These are phyloP conservation scores for Desmophyllum pertusum DNA, from an alignment of 92 coral and sea anemone species.

Conservation along the genomic window DNA sequence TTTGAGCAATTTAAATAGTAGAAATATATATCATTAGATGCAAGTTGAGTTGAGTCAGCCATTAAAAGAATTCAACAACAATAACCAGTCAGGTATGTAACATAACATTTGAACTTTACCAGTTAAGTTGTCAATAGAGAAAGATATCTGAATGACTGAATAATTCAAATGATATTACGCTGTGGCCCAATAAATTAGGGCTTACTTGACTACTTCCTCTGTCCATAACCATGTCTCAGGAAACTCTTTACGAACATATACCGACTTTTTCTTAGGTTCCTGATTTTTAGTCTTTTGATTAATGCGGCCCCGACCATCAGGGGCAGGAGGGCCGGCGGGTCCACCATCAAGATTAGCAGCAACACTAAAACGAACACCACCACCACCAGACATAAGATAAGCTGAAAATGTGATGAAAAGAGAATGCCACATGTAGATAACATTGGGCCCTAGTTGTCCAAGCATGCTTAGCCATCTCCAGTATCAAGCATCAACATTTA, in stretches of 20 bases:
- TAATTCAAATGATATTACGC: not conserved
- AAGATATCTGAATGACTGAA: slow-evolving; percentile 16
- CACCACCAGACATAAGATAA: not conserved
- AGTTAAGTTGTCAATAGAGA: slow-evolving; percentile 4
- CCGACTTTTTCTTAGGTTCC: slow-evolving; percentile 7
- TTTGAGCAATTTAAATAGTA: too few species aligned
- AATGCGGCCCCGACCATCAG: not conserved
- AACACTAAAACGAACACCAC: too few species aligned
- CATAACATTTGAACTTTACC: not conserved
- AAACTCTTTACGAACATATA: slow-evolving; percentile 77
- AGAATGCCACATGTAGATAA: not conserved
- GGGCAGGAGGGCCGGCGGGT: not conserved
- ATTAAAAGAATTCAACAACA: not conserved
- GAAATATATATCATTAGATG: too few species aligned
- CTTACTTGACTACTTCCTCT: slow-evolving; percentile 83
- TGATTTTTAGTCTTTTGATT: not conserved
- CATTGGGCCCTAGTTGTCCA: too few species aligned
- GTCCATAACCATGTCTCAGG: slow-evolving; percentile 99
- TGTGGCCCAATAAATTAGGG: not conserved
- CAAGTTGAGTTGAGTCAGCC: too few species aligned
- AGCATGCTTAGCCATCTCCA: too few species aligned
- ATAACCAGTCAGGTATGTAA: not conserved
- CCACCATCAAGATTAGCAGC: too few species aligned
- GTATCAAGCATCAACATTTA: too few species aligned
- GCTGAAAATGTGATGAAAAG: not conserved